Percentiles rank a stretch among this genome's conserved stretches.
Evolutionary conservation across 2,888 invertebrate genomes (phyloP).

Genomic region (Microctonus aethiopoides): DNA sequence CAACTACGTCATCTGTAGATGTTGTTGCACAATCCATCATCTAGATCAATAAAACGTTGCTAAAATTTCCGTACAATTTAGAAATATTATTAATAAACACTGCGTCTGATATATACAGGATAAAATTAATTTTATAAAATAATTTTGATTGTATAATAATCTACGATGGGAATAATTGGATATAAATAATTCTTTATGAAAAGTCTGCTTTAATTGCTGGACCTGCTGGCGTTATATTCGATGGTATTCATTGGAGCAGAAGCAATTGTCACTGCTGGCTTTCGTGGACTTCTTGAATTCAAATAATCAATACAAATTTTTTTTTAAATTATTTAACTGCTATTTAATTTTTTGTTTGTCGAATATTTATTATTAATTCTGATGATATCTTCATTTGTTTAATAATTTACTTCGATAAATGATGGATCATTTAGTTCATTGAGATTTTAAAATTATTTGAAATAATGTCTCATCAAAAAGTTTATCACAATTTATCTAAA

Average conservation of each 20-base stretch:
- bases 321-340: not conserved
- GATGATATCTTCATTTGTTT: no score
- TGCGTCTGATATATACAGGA: no score
- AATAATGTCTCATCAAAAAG: not conserved
- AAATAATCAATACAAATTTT: not conserved
- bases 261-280: conserved; percentile 19
- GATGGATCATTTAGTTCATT: not conserved
- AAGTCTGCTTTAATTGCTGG: conserved; percentile 44
- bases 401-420: not conserved
- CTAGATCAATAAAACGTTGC: no score
- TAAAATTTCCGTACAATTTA: no score
- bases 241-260: conserved; percentile 27
- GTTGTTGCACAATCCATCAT: no score
- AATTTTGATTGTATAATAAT: no score
- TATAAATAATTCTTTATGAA: not conserved
- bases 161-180: no score
- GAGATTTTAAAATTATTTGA: not conserved
- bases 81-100: no score
- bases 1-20: no score
- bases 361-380: not conserved
- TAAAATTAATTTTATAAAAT: not conserved
- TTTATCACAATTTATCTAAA: conserved; percentile 22
- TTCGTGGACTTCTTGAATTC: conserved; percentile 34
- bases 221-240: conserved; percentile 43
- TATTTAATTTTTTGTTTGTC: not conserved